These are phyloP conservation scores for Rousettus madagascariensis DNA, from an alignment of 2,797 vertebrate species.

Conservation along the genomic window DNA sequence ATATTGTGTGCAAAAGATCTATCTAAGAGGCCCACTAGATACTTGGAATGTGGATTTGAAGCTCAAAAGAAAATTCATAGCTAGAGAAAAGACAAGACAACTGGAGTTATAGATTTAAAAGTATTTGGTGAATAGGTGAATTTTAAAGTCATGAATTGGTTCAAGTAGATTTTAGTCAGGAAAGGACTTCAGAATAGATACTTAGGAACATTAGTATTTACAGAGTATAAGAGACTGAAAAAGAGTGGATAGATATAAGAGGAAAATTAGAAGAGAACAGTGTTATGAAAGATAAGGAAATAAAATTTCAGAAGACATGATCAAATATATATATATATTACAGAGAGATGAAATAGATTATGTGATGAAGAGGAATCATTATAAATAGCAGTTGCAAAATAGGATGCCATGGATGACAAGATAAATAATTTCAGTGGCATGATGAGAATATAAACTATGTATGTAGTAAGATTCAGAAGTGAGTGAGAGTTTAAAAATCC, in stretches of 20 bases:
- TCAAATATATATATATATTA: background rate
- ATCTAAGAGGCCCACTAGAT: background rate
- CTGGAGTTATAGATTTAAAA: background rate
- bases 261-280: background rate
- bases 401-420: background rate
- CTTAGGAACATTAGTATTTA: background rate
- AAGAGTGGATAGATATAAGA: background rate
- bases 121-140: background rate
- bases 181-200: background rate
- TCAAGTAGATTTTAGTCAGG: background rate
- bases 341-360: background rate
- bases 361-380: background rate
- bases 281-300: background rate
- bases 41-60: background rate
- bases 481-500: background rate
- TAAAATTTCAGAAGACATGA: background rate
- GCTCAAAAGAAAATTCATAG: background rate
- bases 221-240: background rate
- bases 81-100: background rate
- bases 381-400: background rate
- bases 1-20: background rate
- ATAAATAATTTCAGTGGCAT: background rate
- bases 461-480: background rate
- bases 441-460: background rate
- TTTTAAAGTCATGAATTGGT: background rate